Evolutionary conservation across 1,140 invertebrate genomes (phyloP), one percentile per base, ranked within the genome.

Genomic region (Drosophila miranda): DNA sequence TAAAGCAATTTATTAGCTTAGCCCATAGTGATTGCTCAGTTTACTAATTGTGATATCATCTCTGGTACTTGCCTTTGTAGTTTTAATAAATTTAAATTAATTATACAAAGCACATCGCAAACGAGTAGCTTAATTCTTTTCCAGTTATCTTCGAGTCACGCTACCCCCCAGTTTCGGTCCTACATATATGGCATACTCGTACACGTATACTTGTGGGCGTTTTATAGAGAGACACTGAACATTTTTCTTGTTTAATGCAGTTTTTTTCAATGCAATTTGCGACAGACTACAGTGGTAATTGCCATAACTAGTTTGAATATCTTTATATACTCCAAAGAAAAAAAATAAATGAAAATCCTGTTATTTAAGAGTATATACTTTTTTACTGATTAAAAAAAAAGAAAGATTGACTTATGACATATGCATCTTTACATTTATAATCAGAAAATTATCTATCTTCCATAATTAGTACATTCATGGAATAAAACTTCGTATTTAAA

Each of bases 1-100:
- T 66, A 50, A 9, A 50, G 52, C 64, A 43, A 50, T 58, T 82
- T 49, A 46, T 38, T 46, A 21, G 34, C 50, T 64, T 46, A 21
- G 34, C 50, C 61, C 54, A 64, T 63, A 58, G 63, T 62, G 68
- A 49, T 26, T 38, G 54, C 54, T 60, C 38, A 49, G 57, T 49
- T 50, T 45, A 63, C 71, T 78, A 83, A 86, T 86, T 86, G 69
- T 83, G 77, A 80, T 69, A 84, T 84, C 81, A 86, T 79, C 60
- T 72, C 60, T 72, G 54, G 42, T 50, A 28, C 38, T 50, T 38
- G 54, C 49, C 38, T 53, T 43, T 50, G 64, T 58, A 62, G 57
- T 67, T 62, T 82, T 78, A 64, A 53, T 61, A 62, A 74, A 81
- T 81, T 86, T 75, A 70, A 81, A 84, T 86, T 75, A 84, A 86